Evolutionary conservation across 2,797 vertebrate species (phyloP).

Genomic region (Pangasius mekongensis): DNA sequence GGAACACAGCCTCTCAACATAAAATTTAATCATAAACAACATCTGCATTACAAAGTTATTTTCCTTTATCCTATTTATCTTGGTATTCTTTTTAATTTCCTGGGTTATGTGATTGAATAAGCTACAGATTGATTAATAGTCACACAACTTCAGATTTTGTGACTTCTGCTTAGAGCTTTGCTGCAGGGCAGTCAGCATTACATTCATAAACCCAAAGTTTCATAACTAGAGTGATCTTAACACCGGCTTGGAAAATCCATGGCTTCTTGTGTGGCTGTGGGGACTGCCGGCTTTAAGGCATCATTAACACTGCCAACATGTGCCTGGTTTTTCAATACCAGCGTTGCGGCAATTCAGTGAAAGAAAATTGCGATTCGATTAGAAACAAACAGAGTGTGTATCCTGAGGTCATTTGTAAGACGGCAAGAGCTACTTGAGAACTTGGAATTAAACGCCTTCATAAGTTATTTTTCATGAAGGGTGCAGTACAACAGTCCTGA

Average conservation of each 20-base stretch:
- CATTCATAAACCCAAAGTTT: background rate
- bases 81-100: background rate
- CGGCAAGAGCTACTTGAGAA: background rate
- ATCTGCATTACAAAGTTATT: constrained; percentile 4
- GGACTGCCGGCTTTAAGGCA: constrained; percentile 22
- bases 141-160: background rate
- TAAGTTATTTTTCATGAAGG: background rate
- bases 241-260: background rate
- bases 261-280: background rate
- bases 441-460: background rate
- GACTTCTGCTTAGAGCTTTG: background rate
- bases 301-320: background rate
- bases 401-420: constrained; percentile 15
- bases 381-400: constrained; percentile 15
- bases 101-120: background rate
- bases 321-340: constrained; percentile 28
- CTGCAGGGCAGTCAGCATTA: background rate
- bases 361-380: constrained; percentile 11
- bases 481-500: background rate
- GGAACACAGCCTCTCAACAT: background rate
- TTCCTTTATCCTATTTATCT: background rate
- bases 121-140: background rate
- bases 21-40: background rate
- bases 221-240: background rate
- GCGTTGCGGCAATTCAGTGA: background rate